Conservation (phyloP, 2,113 vertebrate species). For the Stomatorhinus ivindoensis region DNA sequence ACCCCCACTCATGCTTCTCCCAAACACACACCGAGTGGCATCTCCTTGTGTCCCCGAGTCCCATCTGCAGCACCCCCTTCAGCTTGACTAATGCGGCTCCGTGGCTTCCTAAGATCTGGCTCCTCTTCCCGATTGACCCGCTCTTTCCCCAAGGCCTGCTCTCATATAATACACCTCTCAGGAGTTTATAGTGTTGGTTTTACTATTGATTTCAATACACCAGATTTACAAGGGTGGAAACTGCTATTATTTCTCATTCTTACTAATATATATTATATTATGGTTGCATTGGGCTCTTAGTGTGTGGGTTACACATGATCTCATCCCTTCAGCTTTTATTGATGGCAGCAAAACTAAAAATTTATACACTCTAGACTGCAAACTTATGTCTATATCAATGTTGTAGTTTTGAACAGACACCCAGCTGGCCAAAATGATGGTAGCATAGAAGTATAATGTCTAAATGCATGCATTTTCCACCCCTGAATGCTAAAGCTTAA, state of each 20-base stretch:
- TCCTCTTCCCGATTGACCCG: constrained; percentile 17
- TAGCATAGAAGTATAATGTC: background rate
- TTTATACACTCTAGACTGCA: background rate
- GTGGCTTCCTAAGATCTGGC: constrained; percentile 19
- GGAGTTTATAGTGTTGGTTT: constrained; percentile 16
- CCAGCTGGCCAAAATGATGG: background rate
- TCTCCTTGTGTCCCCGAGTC: constrained; percentile 51
- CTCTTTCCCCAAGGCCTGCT: constrained; percentile 30
- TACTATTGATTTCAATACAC: constrained; percentile 16
- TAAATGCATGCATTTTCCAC: constrained; percentile 34
- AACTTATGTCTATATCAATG: background rate
- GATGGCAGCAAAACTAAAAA: background rate
- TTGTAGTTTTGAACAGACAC: background rate
- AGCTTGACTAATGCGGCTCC: constrained; percentile 63
- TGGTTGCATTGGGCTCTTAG: background rate
- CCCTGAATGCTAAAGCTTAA: constrained; percentile 36
- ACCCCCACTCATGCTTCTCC: constrained; percentile 33
- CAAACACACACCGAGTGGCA: constrained; percentile 42
- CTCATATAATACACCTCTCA: constrained; percentile 23
- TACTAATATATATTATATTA: background rate
- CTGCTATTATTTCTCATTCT: constrained; percentile 20
- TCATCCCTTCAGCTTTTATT: background rate
- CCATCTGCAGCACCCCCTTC: constrained; percentile 8
- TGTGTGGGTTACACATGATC: background rate
- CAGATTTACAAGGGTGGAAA: constrained; percentile 42